Conservation (phyloP, 2,113 vertebrate genomes). For the Chrysochloris asiatica region DNA sequence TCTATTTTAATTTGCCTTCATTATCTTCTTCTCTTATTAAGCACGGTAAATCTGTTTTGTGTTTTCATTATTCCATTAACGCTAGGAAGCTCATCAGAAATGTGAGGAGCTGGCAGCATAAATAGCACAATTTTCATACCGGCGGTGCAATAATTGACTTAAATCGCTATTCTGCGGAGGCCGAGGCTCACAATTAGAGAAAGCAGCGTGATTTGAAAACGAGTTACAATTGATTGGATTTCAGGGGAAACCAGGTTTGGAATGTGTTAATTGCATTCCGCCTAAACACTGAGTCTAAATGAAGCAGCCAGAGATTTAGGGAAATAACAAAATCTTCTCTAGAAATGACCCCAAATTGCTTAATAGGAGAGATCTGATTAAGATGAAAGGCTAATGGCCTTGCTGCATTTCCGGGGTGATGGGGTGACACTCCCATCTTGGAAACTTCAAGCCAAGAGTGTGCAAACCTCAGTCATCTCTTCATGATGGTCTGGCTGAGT, state of each 20-base stretch:
- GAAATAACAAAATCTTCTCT: conserved; percentile 83
- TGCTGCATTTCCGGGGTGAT: conserved; percentile 73
- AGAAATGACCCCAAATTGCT: conserved; percentile 84
- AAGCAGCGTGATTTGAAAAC: conserved; percentile 86
- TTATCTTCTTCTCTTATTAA: conserved; percentile 89
- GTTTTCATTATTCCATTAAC: conserved; percentile 92
- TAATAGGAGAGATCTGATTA: conserved; percentile 88
- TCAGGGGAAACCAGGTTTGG: conserved; percentile 90
- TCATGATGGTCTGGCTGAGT: not conserved
- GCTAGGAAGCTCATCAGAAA: conserved; percentile 88
- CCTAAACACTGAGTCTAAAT: conserved; percentile 82
- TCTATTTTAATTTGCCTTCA: conserved; percentile 90
- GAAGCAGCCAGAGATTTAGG: conserved; percentile 84
- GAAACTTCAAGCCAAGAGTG: not conserved
- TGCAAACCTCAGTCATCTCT: not conserved
- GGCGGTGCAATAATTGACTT: conserved; percentile 87
- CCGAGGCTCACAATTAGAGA: conserved; percentile 89
- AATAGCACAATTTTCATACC: conserved; percentile 88
- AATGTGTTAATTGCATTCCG: conserved; percentile 89
- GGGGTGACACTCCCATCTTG: conserved; percentile 72
- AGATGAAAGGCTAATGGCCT: conserved; percentile 83
- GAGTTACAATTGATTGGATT: conserved; percentile 94
- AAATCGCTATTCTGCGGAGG: conserved; percentile 87
- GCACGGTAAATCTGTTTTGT: conserved; percentile 89
- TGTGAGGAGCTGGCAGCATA: conserved; percentile 83